Base-by-base conservation (phyloP, 2,888 invertebrate genomes). In the Melikaiella ostensackeni region DNA sequence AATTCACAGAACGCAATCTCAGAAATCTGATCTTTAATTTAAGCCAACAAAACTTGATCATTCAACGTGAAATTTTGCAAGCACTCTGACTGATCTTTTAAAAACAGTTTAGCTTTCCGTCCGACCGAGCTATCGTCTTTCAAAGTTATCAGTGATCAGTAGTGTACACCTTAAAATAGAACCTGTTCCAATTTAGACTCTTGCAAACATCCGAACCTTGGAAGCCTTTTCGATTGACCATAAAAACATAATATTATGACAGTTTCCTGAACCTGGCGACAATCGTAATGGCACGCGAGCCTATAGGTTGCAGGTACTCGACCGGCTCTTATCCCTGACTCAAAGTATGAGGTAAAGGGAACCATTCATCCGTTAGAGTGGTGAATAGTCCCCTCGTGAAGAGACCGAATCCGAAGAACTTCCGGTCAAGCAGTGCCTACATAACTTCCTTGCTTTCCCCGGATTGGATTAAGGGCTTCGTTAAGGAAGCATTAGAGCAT, bases 391-490 rank as follows among this genome's bases (percentile, higher is more conserved):
- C 74, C 70, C 82, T 81, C 81, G 42, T 63, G 63, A 35, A 55
- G 77, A 79, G 75, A 77, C 64, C 50, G 62, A 64, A 77, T 62
- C 76, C 74, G 64, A 82, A 79, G 84, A 80, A 85, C 84, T 90
- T 90, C 89, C 89, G 90, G 90, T 88, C 89, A 86, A 82, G 83
- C 84, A 83, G 76, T 81, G 42, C 16, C 46, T 30, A 82, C 84
- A 84, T 87, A 88, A 88, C 87, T 88, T 88, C 85, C 86, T 87
- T 85, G 85, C 86, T 85, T 85, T 82, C 82, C 77, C 82, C 79
- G 86, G 88, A 90, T 88, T 88, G 89, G 90, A 89, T 90, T 89
- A 90, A 84, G 84, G 84, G 83, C 83, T 87, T 87, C 86, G 85
- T 89, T 89, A 88, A 86, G 85, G 83, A 82, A 79, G 88, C 82